Evolutionary conservation across 2,113 vertebrate genomes (phyloP).

Genomic region (Actenoides lindsayi): DNA sequence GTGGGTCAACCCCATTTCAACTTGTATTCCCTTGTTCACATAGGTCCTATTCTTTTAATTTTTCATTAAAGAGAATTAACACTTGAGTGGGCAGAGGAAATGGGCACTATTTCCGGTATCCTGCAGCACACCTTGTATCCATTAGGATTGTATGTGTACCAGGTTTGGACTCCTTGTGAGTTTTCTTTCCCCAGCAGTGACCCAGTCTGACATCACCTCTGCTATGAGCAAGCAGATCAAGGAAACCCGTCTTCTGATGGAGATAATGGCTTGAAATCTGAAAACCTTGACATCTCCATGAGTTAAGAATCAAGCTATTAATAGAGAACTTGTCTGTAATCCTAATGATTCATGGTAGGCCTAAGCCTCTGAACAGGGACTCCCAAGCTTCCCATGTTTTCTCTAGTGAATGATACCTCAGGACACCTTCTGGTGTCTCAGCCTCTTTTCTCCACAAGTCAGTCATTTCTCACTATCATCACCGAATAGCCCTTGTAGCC

Average conservation of each 20-base stretch:
- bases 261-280: background rate
- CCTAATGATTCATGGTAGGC: background rate
- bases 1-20: constrained; percentile 42
- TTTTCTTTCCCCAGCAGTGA: background rate
- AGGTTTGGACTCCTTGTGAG: background rate
- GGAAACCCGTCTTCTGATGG: background rate
- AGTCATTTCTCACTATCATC: background rate
- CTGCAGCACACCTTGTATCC: background rate
- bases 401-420: background rate
- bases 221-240: constrained; percentile 16
- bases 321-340: background rate
- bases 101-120: background rate
- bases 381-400: background rate
- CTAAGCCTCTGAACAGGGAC: background rate
- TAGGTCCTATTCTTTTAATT: constrained; percentile 9
- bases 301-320: background rate
- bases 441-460: background rate
- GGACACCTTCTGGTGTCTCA: background rate
- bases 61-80: background rate
- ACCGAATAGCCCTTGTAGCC: background rate
- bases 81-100: background rate
- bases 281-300: background rate
- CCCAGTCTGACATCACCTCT: background rate
- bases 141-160: background rate
- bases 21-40: constrained; percentile 13